A percentile compares a stretch with the other conserved stretches of the same genome.
phyloP scores from a whole-genome alignment of 2,888 invertebrate species.

The Lithophane semibrunnea region DNA sequence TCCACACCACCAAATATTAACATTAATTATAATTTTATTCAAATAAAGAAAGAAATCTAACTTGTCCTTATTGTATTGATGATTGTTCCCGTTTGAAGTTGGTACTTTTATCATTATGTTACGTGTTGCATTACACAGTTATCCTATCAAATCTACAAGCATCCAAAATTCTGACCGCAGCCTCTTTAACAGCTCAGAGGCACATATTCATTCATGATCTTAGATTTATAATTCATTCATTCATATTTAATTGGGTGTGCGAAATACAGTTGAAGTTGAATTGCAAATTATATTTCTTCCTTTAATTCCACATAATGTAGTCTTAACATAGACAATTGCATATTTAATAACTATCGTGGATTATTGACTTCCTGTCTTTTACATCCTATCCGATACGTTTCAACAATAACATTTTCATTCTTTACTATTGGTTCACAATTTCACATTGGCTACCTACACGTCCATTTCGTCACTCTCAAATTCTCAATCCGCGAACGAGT shows the following conservation, averaged over 20 bases:
- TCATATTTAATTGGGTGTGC: conserved; percentile 52
- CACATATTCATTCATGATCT: conserved; percentile 42
- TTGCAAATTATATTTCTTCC: conserved; percentile 78
- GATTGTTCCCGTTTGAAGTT: conserved; percentile 73
- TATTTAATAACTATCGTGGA: conserved; percentile 72
- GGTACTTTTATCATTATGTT: conserved; percentile 60
- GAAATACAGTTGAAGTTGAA: conserved; percentile 48
- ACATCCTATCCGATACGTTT: conserved; percentile 80
- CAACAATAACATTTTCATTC: conserved; percentile 87
- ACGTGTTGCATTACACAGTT: conserved; percentile 43
- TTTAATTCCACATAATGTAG: conserved; percentile 70
- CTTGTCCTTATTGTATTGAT: conserved; percentile 68
- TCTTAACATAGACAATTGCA: conserved; percentile 71
- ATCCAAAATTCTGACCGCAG: conserved; percentile 46
- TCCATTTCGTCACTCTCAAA: conserved; percentile 76
- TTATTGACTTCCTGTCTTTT: conserved; percentile 82
- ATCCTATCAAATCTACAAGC: conserved; percentile 61
- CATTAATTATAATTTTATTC: conserved; percentile 61
- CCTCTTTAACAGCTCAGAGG: conserved; percentile 46
- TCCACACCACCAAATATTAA: conserved; percentile 68
- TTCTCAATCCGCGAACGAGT: conserved; percentile 72
- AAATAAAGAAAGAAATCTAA: conserved; percentile 78
- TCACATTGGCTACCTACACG: conserved; percentile 86
- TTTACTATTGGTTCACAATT: conserved; percentile 84
- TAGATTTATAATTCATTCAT: conserved; percentile 40